Evolutionary conservation across 2,797 vertebrate genomes (phyloP).

Genomic region (Thripadectes ignobilis): DNA sequence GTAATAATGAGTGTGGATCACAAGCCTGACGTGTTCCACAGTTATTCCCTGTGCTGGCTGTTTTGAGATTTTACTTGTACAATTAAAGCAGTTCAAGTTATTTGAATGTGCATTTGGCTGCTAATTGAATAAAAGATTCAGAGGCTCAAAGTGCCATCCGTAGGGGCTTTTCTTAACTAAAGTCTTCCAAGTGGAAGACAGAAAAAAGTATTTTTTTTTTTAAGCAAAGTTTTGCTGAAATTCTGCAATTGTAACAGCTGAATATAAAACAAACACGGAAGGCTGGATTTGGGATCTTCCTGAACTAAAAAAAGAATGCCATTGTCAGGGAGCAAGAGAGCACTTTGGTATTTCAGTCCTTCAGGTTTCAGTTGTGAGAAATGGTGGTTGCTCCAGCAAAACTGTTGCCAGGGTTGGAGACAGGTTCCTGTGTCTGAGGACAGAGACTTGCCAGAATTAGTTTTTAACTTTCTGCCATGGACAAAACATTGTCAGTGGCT

Average conservation of each 20-base stretch:
- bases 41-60: background rate
- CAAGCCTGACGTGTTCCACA: background rate
- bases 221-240: background rate
- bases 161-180: background rate
- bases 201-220: background rate
- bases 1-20: background rate
- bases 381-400: background rate
- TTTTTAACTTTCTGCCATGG: background rate
- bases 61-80: background rate
- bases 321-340: background rate
- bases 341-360: background rate
- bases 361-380: background rate
- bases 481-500: accelerated
- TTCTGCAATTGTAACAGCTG: background rate
- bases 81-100: background rate
- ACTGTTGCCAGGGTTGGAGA: background rate
- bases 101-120: background rate
- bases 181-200: background rate
- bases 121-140: background rate
- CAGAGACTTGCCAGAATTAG: background rate
- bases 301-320: background rate
- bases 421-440: background rate
- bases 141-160: background rate
- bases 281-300: background rate
- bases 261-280: background rate